Base-by-base conservation (phyloP, 2,888 invertebrate species). In the Scotopteryx bipunctaria region DNA sequence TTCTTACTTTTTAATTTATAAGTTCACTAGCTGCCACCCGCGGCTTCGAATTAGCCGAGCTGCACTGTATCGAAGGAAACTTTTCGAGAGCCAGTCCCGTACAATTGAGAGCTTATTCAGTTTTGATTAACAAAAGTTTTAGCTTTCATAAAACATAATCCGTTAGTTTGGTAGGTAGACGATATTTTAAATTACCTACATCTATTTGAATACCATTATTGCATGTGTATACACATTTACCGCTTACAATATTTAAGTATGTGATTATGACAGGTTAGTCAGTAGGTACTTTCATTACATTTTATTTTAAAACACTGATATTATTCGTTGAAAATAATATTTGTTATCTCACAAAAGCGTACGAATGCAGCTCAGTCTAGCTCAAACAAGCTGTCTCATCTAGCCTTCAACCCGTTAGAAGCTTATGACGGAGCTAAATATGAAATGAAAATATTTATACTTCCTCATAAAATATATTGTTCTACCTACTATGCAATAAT, bases 31-130 rank as follows among this genome's bases (percentile, higher is more conserved):
- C 71, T 76, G 71, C 76, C 69, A 73, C 86, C 86, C n/a, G n/a
- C n/a, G n/a, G n/a, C n/a, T n/a, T n/a, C n/a, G n/a, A 86, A 87
- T 86, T 86, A 86, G 78, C 73, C 76, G 69, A 69, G 72, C 73
- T 67, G 75, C 74, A 73, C 76, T 74, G 72, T 77, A 67, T 69
- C 68, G 71, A 59, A 69, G 63, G 64, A 69, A 83, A 83, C 66
- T 85, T 85, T 82, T 44, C 42, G 21, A 47, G 48, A 44, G 40
- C 31, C 40, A 33, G 38, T 43, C 21, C 36, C 32, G 77, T 72
- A 75, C 72, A 73, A 76, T 77, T 64, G 71, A 76, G 70, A 71
- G 76, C 71, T 77, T 80, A 83, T 81, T 80, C 76, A 73, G 67
- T 76, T 78, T 73, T 76, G 69, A 79, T 81, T 80, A 72, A 69